Percentiles rank a stretch among this genome's conserved stretches.
phyloP scores from a whole-genome alignment of 2,888 invertebrate species.

The Lasioglossum lativentre region DNA sequence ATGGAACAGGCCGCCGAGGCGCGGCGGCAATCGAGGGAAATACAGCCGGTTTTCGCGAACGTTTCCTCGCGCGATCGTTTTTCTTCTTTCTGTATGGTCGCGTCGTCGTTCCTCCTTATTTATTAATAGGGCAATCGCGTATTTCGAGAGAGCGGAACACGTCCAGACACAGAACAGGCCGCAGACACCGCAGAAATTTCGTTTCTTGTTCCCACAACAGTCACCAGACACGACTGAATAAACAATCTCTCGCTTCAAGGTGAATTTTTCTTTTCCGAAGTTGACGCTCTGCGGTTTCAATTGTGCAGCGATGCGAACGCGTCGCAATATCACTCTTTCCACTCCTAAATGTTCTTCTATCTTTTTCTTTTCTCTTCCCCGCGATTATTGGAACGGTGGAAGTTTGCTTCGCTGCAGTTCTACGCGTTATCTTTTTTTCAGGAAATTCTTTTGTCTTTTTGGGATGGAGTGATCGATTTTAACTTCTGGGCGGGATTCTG shows the following conservation, averaged over 20 bases:
- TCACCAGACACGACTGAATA: slow-evolving; percentile 26
- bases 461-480: not conserved
- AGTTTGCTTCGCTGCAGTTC: not conserved
- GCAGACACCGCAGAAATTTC: not conserved
- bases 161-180: not conserved
- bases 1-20: not conserved
- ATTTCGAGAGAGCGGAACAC: not conserved
- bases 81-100: slow-evolving; percentile 3
- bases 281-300: slow-evolving; percentile 9
- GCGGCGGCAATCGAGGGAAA: slow-evolving; percentile 32
- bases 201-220: not conserved
- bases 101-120: slow-evolving; percentile 18
- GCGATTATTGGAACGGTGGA: not conserved
- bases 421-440: not conserved
- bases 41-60: slow-evolving; percentile 27
- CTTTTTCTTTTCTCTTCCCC: no score
- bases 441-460: not conserved
- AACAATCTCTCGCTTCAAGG: slow-evolving; percentile 23
- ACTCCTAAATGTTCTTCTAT: not conserved
- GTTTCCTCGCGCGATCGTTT: slow-evolving; percentile 35
- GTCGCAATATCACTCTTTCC: not conserved
- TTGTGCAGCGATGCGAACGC: slow-evolving; percentile 12
- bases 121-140: slow-evolving; percentile 32
- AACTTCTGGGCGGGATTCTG: not conserved
- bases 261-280: slow-evolving; percentile 22